These are phyloP conservation scores for Girardia tigrina DNA, from an alignment of 2,888 invertebrate species.

Conservation along the genomic window DNA sequence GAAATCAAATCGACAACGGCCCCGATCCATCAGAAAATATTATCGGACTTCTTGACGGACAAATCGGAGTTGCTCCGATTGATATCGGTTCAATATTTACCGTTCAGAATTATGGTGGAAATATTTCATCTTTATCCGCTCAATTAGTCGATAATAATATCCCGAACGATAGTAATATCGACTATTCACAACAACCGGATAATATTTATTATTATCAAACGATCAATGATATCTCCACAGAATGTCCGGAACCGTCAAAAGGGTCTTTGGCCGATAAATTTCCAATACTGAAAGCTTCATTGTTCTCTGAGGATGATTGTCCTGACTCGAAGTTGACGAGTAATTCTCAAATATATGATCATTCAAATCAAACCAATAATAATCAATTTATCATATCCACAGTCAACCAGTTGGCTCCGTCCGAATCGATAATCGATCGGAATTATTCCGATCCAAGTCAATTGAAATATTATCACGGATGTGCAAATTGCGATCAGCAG, in stretches of 20 bases:
- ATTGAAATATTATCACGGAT: conserved; percentile 16
- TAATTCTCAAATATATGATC: background rate
- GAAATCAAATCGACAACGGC: background rate
- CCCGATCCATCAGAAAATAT: background rate
- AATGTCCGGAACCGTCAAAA: background rate
- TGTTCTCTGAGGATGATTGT: background rate
- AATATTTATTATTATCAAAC: conserved; percentile 13
- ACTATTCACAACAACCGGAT: background rate
- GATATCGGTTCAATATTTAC: conserved; percentile 5
- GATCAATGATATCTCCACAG: background rate
- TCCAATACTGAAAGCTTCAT: conserved; percentile 3
- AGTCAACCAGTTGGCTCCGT: background rate
- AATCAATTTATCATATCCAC: background rate
- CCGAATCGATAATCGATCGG: background rate
- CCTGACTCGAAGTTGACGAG: background rate
- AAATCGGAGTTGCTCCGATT: background rate
- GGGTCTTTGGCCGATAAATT: conserved; percentile 2
- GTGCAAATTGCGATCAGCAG: conserved; percentile 28
- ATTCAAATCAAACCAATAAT: no score
- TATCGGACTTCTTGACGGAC: background rate
- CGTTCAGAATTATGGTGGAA: background rate
- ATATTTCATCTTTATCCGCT: background rate
- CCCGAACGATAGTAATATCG: background rate
- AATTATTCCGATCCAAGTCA: background rate
- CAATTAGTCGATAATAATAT: background rate